Evolutionary conservation across 1,140 invertebrate species (phyloP).

Genomic region (Protaetia brevitarsis): DNA sequence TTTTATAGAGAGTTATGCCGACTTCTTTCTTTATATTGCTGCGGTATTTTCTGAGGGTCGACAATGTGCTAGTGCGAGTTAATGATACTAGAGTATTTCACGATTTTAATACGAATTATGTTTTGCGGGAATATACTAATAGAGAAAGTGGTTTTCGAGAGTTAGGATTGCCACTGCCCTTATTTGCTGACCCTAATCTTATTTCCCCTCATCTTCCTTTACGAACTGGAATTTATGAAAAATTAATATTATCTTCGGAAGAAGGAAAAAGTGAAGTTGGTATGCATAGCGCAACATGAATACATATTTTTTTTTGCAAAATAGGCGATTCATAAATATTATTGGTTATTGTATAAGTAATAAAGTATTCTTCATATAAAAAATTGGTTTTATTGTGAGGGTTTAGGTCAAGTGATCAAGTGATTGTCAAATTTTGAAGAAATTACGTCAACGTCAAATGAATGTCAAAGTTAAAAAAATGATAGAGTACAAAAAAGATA

Average conservation of each 20-base stretch:
- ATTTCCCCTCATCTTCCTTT: constrained; percentile 44
- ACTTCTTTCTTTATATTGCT: constrained; percentile 87
- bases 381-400: not conserved
- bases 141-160: constrained; percentile 68
- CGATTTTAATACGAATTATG: constrained; percentile 70
- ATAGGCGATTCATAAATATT: not conserved
- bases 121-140: constrained; percentile 74
- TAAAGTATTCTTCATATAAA: constrained; percentile 17
- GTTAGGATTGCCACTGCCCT: constrained; percentile 50
- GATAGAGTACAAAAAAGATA: too few species aligned
- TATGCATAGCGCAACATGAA: not conserved
- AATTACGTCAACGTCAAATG: too few species aligned
- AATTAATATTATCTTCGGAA: constrained; percentile 38
- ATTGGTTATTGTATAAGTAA: constrained; percentile 16
- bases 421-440: too few species aligned
- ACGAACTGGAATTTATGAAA: constrained; percentile 39
- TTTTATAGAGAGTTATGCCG: constrained; percentile 91
- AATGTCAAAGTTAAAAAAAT: too few species aligned
- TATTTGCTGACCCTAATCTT: constrained; percentile 46
- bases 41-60: constrained; percentile 90
- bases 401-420: too few species aligned
- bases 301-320: not conserved
- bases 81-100: constrained; percentile 92
- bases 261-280: not conserved
- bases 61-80: constrained; percentile 84